A percentile compares a stretch with the other conserved stretches of the same genome.
These are phyloP conservation scores for Spilogale gracilis DNA, from an alignment of 2,113 vertebrate genomes.

Conservation along the genomic window DNA sequence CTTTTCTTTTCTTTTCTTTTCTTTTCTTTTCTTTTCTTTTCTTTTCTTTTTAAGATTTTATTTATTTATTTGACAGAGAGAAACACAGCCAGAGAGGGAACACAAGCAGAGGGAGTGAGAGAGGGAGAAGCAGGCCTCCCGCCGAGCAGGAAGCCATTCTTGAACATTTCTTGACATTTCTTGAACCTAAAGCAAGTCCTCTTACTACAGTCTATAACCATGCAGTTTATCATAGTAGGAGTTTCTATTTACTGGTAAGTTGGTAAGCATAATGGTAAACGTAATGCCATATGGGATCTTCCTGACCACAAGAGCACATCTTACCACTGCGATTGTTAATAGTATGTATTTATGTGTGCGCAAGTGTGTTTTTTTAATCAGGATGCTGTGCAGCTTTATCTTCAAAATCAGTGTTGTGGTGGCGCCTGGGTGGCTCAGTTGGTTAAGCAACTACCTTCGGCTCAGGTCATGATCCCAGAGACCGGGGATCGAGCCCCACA, in stretches of 20 bases:
- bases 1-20: too few species aligned
- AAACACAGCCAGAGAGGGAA: too few species aligned
- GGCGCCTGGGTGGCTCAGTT: too few species aligned
- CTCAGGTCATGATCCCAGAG: too few species aligned
- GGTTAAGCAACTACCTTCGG: too few species aligned
- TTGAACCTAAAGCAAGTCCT: slow-evolving; percentile 40
- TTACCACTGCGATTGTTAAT: not conserved
- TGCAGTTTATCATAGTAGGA: not conserved
- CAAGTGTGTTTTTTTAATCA: accelerated
- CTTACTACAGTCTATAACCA: not conserved
- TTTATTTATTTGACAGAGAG: too few species aligned
- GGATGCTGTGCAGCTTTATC: not conserved
- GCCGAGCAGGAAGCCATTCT: too few species aligned
- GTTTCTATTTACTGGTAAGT: not conserved
- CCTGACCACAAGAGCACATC: not conserved
- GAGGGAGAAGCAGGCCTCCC: too few species aligned
- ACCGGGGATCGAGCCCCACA: too few species aligned
- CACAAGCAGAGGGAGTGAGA: too few species aligned
- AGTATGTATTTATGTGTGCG: not conserved
- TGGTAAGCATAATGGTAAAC: slow-evolving; percentile 44
- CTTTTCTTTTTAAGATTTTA: too few species aligned
- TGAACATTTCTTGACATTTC: not conserved
- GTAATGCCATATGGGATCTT: not conserved
- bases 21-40: too few species aligned
- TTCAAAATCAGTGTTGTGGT: not conserved